Evolutionary conservation across 2,888 invertebrate genomes (phyloP), one percentile per base, ranked within the genome.

Genomic region (Alsophila aescularia): DNA sequence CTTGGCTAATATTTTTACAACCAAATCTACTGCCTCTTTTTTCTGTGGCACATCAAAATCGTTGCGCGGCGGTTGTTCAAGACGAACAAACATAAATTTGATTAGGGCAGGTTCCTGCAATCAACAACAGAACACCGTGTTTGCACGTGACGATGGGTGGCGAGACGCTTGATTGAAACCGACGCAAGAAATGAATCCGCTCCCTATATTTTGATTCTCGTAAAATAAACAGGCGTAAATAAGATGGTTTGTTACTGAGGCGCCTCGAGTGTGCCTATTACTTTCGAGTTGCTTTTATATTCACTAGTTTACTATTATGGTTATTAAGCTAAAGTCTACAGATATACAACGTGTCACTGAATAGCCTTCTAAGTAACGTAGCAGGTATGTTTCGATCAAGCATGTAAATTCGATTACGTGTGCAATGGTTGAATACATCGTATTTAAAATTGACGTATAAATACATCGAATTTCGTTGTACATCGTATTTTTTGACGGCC

Each of bases 41-140:
- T 35, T 45, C 59, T 63, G 48, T 64, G 62, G 32, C 35, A 47
- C 42, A 43, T 56, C 57, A 58, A 60, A 64, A 60, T 62, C 62
- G 60, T 60, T 56, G 58, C 58, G 58, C 50, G 60, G 65, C 66
- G 69, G 71, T 73, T 73, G 77, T 76, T 84, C 75, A 81, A 85
- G 82, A 81, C 83, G 83, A 85, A 81, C 88, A 88, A 88, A 88
- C 87, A 89, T 85, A 88, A 89, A 90, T 85, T 83, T 81, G 85
- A 87, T 87, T 86, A 83, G 81, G 81, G 80, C 87, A 87, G 84
- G 88, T 88, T 88, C 77, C 76, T 71, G 81, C 84, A 87, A 87
- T 87, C 87, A 88, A 80, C 85, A 51, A 51, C 43, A 54, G 52
- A 76, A 49, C 60, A 47, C 58, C 42, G 52, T 78, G 79, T 81